These are phyloP conservation scores for Conger conger DNA, from an alignment of 2,113 vertebrate species.

Conservation along the genomic window DNA sequence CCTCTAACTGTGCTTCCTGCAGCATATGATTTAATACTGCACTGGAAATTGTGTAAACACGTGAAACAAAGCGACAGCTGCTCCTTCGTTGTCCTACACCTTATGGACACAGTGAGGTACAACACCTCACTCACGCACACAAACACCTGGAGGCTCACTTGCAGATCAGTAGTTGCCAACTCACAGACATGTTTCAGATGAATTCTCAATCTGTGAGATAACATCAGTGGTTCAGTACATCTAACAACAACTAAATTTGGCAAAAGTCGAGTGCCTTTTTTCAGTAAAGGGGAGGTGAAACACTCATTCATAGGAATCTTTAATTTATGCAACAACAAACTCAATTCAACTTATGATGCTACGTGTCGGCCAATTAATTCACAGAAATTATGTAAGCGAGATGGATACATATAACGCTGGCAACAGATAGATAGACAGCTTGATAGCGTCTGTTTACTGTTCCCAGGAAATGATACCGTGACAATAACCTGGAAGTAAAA, in stretches of 20 bases:
- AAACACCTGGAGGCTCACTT: conserved; percentile 64
- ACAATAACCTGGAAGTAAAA: no score
- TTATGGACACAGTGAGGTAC: conserved; percentile 75
- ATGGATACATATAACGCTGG: no score
- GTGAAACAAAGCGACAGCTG: conserved; percentile 80
- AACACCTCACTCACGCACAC: conserved; percentile 66
- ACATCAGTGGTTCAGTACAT: conserved; percentile 34
- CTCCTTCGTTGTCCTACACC: conserved; percentile 70
- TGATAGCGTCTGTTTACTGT: no score
- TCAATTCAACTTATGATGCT: no score
- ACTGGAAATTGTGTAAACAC: conserved; percentile 76
- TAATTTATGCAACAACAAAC: no score
- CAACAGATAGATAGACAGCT: no score
- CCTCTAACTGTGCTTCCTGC: conserved; percentile 55
- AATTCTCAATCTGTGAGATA: conserved; percentile 17
- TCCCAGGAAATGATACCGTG: no score
- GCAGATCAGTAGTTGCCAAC: conserved; percentile 39
- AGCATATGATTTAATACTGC: conserved; percentile 80
- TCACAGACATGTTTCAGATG: conserved; percentile 9
- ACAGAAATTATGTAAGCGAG: no score
- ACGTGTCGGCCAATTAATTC: no score
- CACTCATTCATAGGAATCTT: no score
- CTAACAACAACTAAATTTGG: background rate
- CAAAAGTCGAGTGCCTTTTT: background rate
- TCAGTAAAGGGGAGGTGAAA: background rate